Evolutionary conservation across 2,888 invertebrate genomes (phyloP), one percentile per base, ranked within the genome.

Genomic region (Drosophila quinaria): DNA sequence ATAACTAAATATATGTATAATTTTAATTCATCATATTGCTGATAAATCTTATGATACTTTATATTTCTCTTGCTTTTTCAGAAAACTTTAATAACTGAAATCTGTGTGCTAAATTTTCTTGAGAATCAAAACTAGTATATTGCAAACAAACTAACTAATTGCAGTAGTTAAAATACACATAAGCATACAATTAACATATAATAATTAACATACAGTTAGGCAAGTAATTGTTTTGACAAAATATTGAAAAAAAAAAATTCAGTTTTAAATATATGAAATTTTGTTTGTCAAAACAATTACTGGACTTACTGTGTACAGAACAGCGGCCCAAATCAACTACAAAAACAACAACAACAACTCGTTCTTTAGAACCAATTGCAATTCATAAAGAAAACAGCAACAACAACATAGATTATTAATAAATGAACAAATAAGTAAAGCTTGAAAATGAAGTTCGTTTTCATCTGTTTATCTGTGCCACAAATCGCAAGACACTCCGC

Each of bases 91-190:
- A 44, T 52, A 76, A 75, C 58, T 65, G 68, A 70, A 80, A 76
- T 66, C 56, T 70, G 54, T 82, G 84, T 90, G 89, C 90, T 90
- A 87, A 90, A 84, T 79, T 82, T 80, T 75, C 73, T 78, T 73
- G 78, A 75, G 74, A 81, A 89, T 80, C 75, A 86, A 88, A 82
- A 86, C 63, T 82, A 78, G 78, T 78, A 59, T 65, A 71, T 78
- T 77, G 60, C 50, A 52, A 46, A 35, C 22, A 64, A 49, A 39
- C 69, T 73, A 69, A 81, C 70, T 69, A 74, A 78, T 74, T 70
- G 59, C 83, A 51, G 62, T 78, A 63, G 74, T 74, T 73, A 66
- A 66, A 31, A 61, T 8, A 29, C 8, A 29, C 8, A 6, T 66
- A 71, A 41, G 70, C 68, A 75, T 62, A 66, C 50, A 51, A 58